These are phyloP conservation scores for Tokudaia tokunoshimensis DNA, from an alignment of 2,797 vertebrate species.

Conservation along the genomic window DNA sequence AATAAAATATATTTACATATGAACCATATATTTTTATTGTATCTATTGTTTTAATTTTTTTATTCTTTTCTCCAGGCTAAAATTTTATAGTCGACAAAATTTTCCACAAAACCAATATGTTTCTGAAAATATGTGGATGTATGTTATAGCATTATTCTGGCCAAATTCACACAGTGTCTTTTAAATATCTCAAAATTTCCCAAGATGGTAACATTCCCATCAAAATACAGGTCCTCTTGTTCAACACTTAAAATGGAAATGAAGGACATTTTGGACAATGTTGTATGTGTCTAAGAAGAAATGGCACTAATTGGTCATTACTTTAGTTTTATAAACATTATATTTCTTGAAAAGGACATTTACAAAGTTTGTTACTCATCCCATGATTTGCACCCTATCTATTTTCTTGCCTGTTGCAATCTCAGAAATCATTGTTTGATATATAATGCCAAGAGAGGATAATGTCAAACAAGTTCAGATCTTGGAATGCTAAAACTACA, in stretches of 20 bases:
- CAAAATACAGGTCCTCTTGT: not conserved
- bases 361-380: not conserved
- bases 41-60: not conserved
- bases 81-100: not conserved
- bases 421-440: not conserved
- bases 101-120: not conserved
- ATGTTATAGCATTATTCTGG: not conserved
- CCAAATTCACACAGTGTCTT: not conserved
- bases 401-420: not conserved
- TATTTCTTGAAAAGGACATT: not conserved
- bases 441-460: not conserved
- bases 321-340: not conserved
- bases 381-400: not conserved
- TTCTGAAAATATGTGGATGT: not conserved
- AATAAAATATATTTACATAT: too few species aligned
- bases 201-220: not conserved
- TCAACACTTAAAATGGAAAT: not conserved
- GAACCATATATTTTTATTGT: not conserved
- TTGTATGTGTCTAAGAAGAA: not conserved
- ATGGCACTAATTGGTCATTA: fast-evolving
- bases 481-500: not conserved
- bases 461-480: not conserved
- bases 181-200: not conserved
- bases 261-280: not conserved
- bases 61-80: not conserved